Conservation (phyloP, 1,140 invertebrate species). For the Tenebrio molitor region DNA sequence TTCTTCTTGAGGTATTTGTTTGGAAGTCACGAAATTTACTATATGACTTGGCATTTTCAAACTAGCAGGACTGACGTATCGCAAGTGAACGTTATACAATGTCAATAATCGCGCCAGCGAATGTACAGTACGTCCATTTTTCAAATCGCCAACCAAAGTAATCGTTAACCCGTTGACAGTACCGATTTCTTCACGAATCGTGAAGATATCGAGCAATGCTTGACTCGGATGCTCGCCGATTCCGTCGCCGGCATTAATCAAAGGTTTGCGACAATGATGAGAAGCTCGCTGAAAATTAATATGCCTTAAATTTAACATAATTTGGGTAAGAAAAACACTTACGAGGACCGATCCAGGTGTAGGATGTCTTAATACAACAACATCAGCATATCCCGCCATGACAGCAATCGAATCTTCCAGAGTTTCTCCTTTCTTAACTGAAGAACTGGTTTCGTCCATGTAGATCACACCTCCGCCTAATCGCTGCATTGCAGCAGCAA, state of each 20-base stretch:
- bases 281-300: conserved; percentile 78
- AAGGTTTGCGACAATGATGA: conserved; percentile 84
- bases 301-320: conserved; percentile 4
- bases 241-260: conserved; percentile 99
- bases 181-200: conserved; percentile 98
- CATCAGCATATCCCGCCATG: conserved; percentile 91
- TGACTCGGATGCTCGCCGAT: conserved; percentile 99
- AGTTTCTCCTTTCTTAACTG: conserved; percentile 96
- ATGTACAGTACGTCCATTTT: conserved; percentile 98
- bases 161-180: conserved; percentile 97
- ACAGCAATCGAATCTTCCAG: conserved; percentile 90
- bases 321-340: conserved; percentile 65
- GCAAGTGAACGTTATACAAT: conserved; percentile 89
- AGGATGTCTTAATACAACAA: conserved; percentile 95
- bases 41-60: conserved; percentile 94
- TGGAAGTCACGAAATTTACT: conserved; percentile 81
- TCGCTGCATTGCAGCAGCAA: conserved; percentile 95
- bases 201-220: conserved; percentile 97
- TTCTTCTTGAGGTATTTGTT: conserved; percentile 85
- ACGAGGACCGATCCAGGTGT: conserved; percentile 91
- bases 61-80: conserved; percentile 89
- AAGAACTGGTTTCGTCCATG: conserved; percentile 91
- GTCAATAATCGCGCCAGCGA: conserved; percentile 93
- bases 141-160: conserved; percentile 96
- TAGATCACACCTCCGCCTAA: conserved; percentile 93